Evolutionary conservation across 2,888 invertebrate species (phyloP).

Genomic region (Deilephila elpenor): DNA sequence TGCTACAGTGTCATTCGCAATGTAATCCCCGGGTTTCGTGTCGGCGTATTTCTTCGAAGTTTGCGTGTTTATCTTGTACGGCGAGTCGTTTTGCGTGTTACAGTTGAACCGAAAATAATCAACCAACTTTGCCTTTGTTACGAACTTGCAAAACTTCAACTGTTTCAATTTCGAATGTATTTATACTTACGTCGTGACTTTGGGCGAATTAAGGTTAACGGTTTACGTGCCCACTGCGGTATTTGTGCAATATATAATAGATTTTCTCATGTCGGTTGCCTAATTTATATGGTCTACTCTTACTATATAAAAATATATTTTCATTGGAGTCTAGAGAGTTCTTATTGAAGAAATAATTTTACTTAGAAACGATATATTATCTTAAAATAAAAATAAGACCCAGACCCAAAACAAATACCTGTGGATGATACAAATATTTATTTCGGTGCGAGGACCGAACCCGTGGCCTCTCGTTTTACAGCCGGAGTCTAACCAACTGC

Average conservation of each 20-base stretch:
- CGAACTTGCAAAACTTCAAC: slow-evolving; percentile 55
- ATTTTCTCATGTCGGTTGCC: slow-evolving; percentile 14
- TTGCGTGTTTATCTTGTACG: slow-evolving; percentile 74
- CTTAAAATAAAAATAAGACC: too few relatives aligned
- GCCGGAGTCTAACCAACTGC: too few relatives aligned
- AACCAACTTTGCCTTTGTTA: slow-evolving; percentile 65
- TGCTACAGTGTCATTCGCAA: slow-evolving; percentile 59
- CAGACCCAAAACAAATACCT: too few relatives aligned
- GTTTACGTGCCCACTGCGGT: background rate
- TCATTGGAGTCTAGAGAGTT: background rate
- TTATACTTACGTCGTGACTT: slow-evolving; percentile 41
- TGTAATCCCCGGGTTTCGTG: slow-evolving; percentile 70
- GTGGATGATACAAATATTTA: too few relatives aligned
- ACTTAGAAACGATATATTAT: background rate
- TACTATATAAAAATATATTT: slow-evolving; percentile 25
- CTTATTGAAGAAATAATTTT: background rate
- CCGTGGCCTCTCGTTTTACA: too few relatives aligned
- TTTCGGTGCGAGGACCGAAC: too few relatives aligned
- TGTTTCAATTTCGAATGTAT: slow-evolving; percentile 54
- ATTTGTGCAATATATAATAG: slow-evolving; percentile 21
- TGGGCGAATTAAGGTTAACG: slow-evolving; percentile 36
- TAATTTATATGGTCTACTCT: slow-evolving; percentile 26
- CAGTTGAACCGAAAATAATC: slow-evolving; percentile 72
- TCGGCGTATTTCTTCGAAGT: slow-evolving; percentile 72
- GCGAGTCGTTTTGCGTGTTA: slow-evolving; percentile 72